phyloP scores from a whole-genome alignment of 2,797 vertebrate species.

The Sebastes cheni region DNA sequence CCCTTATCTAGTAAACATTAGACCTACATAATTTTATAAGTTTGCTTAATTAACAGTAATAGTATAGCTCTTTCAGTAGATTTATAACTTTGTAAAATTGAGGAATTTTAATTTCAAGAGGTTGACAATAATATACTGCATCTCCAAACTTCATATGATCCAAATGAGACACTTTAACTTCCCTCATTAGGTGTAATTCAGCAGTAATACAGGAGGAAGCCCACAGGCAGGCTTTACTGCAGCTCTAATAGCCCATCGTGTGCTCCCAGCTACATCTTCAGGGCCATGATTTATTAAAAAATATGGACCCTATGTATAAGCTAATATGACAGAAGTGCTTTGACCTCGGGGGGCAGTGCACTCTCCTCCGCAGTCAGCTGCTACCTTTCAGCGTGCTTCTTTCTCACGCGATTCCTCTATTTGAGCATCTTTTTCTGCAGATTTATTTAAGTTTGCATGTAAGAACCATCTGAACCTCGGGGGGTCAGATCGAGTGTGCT shows the following conservation, averaged over 20 bases:
- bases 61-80: neutral
- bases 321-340: conserved; percentile 79
- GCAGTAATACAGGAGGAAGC: neutral
- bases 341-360: conserved; percentile 67
- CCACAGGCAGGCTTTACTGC: neutral
- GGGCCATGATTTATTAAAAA: conserved; percentile 77
- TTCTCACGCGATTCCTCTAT: conserved; percentile 73
- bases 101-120: neutral
- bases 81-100: neutral
- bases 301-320: conserved; percentile 66
- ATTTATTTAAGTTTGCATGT: conserved; percentile 9
- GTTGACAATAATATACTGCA: neutral
- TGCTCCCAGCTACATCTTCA: conserved; percentile 37
- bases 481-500: conserved; percentile 25
- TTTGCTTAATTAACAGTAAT: neutral
- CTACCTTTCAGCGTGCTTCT: conserved; percentile 41
- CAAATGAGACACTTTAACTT: neutral
- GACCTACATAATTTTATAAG: neutral
- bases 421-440: neutral
- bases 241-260: conserved; percentile 33
- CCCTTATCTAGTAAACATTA: neutral
- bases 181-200: conserved; percentile 3
- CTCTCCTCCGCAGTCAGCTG: conserved; percentile 49
- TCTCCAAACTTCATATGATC: neutral
- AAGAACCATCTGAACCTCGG: neutral